Conservation (phyloP, 2,113 vertebrate genomes). For the Percina caprodes region DNA sequence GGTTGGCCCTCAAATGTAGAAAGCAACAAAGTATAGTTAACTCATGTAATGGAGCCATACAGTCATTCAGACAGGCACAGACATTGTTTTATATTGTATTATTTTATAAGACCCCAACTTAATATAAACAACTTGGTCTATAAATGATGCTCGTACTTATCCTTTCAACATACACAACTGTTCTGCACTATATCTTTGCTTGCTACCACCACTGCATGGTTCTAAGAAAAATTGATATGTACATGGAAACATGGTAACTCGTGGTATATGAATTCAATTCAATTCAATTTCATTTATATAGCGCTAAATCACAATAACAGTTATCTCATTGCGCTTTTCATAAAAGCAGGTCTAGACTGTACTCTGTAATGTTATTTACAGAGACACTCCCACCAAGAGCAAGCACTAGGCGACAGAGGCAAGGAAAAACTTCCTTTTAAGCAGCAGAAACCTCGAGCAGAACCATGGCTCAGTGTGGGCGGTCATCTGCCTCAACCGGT, state of each 20-base stretch:
- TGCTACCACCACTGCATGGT: not conserved
- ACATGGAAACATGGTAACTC: not conserved
- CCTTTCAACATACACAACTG: not conserved
- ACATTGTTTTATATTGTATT: not conserved
- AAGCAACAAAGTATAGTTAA: not conserved
- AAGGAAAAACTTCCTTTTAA: too few species aligned
- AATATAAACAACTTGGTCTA: conserved; percentile 2
- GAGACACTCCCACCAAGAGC: too few species aligned
- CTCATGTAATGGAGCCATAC: not conserved
- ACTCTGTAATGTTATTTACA: too few species aligned
- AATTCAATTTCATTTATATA: too few species aligned
- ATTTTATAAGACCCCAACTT: not conserved
- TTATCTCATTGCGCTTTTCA: too few species aligned
- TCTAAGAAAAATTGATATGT: not conserved
- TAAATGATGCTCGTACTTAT: conserved; percentile 4
- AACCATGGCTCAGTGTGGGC: too few species aligned
- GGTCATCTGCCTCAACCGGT: too few species aligned
- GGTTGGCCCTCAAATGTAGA: not conserved
- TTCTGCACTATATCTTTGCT: not conserved
- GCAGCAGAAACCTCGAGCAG: too few species aligned
- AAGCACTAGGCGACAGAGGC: too few species aligned
- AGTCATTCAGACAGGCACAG: not conserved
- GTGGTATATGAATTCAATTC: conserved; percentile 3
- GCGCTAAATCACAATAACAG: too few species aligned
- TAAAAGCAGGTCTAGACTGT: too few species aligned